Evolutionary conservation across 2,113 vertebrate genomes (phyloP).

Genomic region (Nycticorax nycticorax): DNA sequence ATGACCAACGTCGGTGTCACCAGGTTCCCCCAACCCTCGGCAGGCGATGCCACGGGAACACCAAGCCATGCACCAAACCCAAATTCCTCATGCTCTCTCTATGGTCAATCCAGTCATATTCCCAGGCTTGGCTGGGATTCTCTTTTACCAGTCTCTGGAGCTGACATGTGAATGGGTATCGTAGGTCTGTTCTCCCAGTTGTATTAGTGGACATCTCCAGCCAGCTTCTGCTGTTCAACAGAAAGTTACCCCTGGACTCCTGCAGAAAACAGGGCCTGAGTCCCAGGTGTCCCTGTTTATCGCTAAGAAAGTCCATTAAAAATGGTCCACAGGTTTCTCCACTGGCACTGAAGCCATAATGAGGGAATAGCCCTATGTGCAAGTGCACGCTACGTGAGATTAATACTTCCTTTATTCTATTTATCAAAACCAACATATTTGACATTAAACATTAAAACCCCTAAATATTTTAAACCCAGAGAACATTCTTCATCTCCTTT

Average conservation of each 20-base stretch:
- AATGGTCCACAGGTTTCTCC: background rate
- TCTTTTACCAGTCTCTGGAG: background rate
- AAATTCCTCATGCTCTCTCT: background rate
- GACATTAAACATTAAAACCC: slow-evolving; percentile 21
- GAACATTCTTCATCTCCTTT: background rate
- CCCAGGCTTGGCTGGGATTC: background rate
- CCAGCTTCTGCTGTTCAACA: background rate
- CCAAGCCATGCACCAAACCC: background rate
- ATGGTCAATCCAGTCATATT: rapidly evolving
- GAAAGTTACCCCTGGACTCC: background rate
- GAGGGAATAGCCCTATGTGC: background rate
- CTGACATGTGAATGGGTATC: background rate
- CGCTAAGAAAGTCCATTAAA: background rate
- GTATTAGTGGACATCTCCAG: background rate
- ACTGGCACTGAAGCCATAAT: background rate
- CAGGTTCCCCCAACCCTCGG: background rate
- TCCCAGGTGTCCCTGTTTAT: background rate
- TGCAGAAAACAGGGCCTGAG: background rate
- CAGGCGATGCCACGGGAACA: background rate
- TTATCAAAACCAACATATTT: background rate
- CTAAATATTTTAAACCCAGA: slow-evolving; percentile 11
- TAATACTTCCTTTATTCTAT: background rate
- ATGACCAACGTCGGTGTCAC: rapidly evolving
- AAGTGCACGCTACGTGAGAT: background rate
- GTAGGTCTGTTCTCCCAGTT: background rate